Evolutionary conservation across 2,888 invertebrate genomes (phyloP).

Genomic region (Dyspetes luteomarginatus): DNA sequence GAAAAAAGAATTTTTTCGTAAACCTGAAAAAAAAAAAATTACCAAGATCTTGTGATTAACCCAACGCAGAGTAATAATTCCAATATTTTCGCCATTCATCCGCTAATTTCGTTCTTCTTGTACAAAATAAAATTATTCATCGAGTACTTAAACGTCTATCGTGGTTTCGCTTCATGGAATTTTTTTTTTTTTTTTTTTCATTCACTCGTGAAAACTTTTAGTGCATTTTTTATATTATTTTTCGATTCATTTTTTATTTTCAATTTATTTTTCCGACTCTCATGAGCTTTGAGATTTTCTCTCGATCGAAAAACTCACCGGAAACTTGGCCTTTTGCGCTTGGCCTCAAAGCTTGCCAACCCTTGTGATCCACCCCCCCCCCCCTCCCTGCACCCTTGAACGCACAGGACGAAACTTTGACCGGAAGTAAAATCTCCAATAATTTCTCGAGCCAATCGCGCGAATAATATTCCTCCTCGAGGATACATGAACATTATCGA

Average conservation of each 20-base stretch:
- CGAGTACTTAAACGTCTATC: constrained; percentile 1
- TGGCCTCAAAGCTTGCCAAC: background rate
- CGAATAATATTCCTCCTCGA: constrained; percentile 44
- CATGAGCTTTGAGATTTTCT: no score
- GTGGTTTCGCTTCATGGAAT: constrained; percentile 27
- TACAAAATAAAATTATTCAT: constrained; percentile 33
- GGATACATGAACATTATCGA: constrained; percentile 50
- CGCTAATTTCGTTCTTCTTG: no score
- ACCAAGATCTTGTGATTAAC: no score
- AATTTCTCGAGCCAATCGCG: constrained; percentile 16
- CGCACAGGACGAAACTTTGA: constrained; percentile 42
- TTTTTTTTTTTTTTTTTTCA: constrained; percentile 50
- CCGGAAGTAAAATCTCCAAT: constrained; percentile 41
- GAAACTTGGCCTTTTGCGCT: constrained; percentile 20
- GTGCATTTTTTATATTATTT: constrained; percentile 26
- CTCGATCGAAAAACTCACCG: constrained; percentile 12
- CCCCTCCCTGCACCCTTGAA: background rate
- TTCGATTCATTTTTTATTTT: background rate
- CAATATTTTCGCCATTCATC: no score
- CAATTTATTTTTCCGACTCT: background rate
- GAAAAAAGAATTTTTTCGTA: constrained; percentile 26
- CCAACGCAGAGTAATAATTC: no score
- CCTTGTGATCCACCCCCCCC: background rate
- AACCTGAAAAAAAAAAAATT: no score
- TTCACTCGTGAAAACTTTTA: constrained; percentile 14